Evolutionary conservation across 2,888 invertebrate species (phyloP), one percentile per base, ranked within the genome.

Genomic region (Bellardia bayeri): DNA sequence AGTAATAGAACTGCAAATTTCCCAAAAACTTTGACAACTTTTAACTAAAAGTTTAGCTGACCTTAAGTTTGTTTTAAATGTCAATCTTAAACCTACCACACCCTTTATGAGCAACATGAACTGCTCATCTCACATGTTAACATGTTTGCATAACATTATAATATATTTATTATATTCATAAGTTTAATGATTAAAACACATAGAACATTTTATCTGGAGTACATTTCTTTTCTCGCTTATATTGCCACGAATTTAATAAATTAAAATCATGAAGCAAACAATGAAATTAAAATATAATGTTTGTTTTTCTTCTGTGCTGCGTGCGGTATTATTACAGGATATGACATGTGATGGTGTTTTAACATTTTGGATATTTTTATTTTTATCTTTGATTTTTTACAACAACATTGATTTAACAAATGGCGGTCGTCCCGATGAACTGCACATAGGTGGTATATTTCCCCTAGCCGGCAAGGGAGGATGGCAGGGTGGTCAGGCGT

Each of bases 401-500:
- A 90, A 92, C 88, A 91, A 92, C 90, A 91, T 92, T 89, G 90
- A 91, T 90, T 91, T 91, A 89, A 92, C 91, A 88, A 91, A 91
- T 89, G 93, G 92, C 88, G 92, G 93, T 45, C 91, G 92, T 56
- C 91, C 92, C 89, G 96, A 97, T 94, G 97, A 97, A 91, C 94
- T 99, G 91, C 98, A 99, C 94, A 98, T 99, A 93, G 99, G 99
- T 80, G 99, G 98, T 79, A 99, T 99, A 92, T 99, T 99, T 94
- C 99, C 99, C 56, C 99, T 99, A 95, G 97, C 96, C 82, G 99
- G 98, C 72, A 97, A 98, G 92, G 98, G 98, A 74, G 99, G 99
- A 90, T 99, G 99, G 99, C 98, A 99, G 92, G 99, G 99, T 51
- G 99, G 99, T 5, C 98, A 98, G 95, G 99, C 99, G 11, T 99